Percentiles rank a stretch among this genome's conserved stretches.
phyloP scores from a whole-genome alignment of 1,140 invertebrate genomes.

The Oedothorax gibbosus region DNA sequence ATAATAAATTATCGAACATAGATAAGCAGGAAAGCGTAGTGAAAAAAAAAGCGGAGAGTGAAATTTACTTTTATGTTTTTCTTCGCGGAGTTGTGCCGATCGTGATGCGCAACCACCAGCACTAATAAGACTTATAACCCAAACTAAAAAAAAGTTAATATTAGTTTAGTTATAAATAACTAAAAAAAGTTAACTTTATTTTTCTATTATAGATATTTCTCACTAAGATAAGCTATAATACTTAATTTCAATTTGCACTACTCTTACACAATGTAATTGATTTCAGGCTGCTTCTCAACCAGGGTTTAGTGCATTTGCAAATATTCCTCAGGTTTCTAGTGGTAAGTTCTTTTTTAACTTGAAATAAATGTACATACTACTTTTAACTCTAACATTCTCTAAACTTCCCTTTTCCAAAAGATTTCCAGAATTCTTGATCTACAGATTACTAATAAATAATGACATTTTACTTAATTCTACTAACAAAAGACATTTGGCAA shows the following conservation, averaged over 20 bases:
- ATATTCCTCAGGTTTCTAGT: constrained; percentile 63
- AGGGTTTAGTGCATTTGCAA: constrained; percentile 65
- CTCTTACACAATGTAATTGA: neutral
- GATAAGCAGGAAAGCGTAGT: no score
- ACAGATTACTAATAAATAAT: neutral
- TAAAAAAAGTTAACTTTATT: no score
- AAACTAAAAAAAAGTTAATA: no score
- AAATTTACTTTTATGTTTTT: no score
- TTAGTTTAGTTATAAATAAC: no score
- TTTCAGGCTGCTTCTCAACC: constrained; percentile 66
- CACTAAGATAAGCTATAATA: neutral
- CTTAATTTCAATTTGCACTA: neutral
- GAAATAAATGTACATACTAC: neutral
- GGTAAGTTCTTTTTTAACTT: constrained; percentile 45
- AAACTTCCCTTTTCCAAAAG: neutral
- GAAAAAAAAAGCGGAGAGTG: no score
- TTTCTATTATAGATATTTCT: no score
- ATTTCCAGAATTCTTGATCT: neutral
- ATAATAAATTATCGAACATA: no score
- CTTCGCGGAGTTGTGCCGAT: no score
- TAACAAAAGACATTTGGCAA: neutral
- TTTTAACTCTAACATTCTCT: neutral
- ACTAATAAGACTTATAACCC: no score
- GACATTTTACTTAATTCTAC: neutral
- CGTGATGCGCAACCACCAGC: no score